Evolutionary conservation across 2,113 vertebrate genomes (phyloP).

Genomic region (Phoenicopterus ruber): DNA sequence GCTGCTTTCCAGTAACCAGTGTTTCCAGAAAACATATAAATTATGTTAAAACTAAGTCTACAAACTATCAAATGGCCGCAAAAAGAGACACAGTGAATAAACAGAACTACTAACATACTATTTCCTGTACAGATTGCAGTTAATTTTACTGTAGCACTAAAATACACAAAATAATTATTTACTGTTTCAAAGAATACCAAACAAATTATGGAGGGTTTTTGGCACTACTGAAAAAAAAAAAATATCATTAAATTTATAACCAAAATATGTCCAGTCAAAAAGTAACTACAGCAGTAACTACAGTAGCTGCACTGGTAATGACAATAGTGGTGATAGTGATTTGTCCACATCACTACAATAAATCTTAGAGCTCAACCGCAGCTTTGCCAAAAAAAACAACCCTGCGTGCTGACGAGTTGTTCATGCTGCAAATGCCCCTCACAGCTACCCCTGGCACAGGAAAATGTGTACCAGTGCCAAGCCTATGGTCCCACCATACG

Average conservation of each 20-base stretch:
- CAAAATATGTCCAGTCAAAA: background rate
- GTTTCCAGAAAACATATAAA: background rate
- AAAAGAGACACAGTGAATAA: background rate
- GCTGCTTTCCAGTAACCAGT: background rate
- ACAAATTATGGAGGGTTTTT: background rate
- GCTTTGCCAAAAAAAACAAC: background rate
- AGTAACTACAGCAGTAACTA: background rate
- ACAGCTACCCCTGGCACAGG: background rate
- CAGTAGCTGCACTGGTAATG: background rate
- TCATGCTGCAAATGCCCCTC: background rate
- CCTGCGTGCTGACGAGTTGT: background rate
- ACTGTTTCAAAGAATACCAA: background rate
- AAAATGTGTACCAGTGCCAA: background rate
- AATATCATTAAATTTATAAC: rapidly evolving
- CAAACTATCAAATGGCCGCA: background rate
- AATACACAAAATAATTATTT: background rate
- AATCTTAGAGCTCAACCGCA: background rate
- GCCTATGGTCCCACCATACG: background rate
- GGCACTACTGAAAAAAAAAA: too few relatives aligned
- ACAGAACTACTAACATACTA: background rate
- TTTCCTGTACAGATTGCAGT: background rate
- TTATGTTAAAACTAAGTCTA: background rate
- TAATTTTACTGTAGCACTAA: background rate
- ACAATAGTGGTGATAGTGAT: background rate
- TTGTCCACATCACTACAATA: background rate